Percentiles rank a stretch among this genome's conserved stretches.
Conservation (phyloP, 2,888 invertebrate species). For the Apodemia hepburni region DNA sequence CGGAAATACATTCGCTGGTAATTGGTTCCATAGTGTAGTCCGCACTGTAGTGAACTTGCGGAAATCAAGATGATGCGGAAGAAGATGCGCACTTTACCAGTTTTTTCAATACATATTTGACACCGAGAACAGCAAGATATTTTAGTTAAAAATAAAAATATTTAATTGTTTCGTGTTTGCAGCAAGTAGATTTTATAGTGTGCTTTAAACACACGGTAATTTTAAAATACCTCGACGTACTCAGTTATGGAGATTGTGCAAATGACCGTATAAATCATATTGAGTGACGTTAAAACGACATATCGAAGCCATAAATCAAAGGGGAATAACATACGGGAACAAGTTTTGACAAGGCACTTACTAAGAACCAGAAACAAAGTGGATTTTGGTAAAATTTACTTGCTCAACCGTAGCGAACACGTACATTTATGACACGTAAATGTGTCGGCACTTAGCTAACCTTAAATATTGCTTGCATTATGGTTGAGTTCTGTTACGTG, state of each 20-base stretch:
- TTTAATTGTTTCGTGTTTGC: no score
- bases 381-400: conserved; percentile 47
- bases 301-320: conserved; percentile 75
- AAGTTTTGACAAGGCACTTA: conserved; percentile 75
- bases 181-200: no score
- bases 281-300: conserved; percentile 72
- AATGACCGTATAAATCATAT: conserved; percentile 71
- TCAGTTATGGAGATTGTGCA: conserved; percentile 21
- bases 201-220: neutral
- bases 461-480: conserved; percentile 1
- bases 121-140: no score
- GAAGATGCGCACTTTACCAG: no score
- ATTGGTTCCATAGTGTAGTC: no score
- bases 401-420: neutral
- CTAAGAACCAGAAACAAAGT: conserved; percentile 52
- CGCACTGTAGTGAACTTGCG: no score
- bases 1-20: no score
- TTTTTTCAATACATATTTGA: no score
- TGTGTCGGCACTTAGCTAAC: conserved; percentile 13
- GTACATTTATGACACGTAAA: neutral
- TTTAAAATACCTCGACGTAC: neutral
- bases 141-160: no score
- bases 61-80: no score
- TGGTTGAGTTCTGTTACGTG: neutral
- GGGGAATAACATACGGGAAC: conserved; percentile 62